phyloP scores from a whole-genome alignment of 2,888 invertebrate genomes.

The Priocnemis perturbator region DNA sequence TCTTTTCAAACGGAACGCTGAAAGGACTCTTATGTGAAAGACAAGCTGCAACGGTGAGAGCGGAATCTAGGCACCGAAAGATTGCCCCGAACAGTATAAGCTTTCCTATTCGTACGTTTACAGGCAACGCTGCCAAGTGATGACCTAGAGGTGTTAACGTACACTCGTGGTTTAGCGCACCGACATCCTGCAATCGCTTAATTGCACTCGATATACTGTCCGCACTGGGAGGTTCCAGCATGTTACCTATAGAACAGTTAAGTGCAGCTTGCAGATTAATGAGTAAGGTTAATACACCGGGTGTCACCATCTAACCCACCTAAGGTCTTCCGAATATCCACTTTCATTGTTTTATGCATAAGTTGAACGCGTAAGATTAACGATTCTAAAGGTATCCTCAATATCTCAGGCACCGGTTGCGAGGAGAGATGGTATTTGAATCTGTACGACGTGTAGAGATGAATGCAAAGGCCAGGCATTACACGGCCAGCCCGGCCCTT shows the following conservation, averaged over 20 bases:
- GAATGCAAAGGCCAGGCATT: conserved; percentile 90
- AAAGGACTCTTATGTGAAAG: conserved; percentile 89
- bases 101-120: conserved; percentile 94
- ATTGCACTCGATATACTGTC: conserved; percentile 84
- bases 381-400: conserved; percentile 91
- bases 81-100: conserved; percentile 94
- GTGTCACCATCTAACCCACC: too few species aligned
- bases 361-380: conserved; percentile 86
- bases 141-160: conserved; percentile 90
- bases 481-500: conserved; percentile 94
- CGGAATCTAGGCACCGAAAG: conserved; percentile 93
- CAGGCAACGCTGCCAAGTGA: conserved; percentile 91
- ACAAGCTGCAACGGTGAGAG: conserved; percentile 92
- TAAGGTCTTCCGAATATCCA: conserved; percentile 77
- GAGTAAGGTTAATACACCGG: too few species aligned
- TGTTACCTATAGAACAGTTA: conserved; percentile 76
- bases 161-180: conserved; percentile 86
- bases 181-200: conserved; percentile 84
- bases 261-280: too few species aligned
- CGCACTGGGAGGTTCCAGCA: conserved; percentile 84
- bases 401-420: conserved; percentile 92
- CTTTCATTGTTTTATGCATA: conserved; percentile 74
- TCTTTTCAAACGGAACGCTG: conserved; percentile 84
- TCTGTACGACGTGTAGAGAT: conserved; percentile 88
- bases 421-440: conserved; percentile 81